A percentile compares a stretch with the other conserved stretches of the same genome.
These are phyloP conservation scores for Uropsilus gracilis DNA, from an alignment of 2,113 vertebrate species.

Conservation along the genomic window DNA sequence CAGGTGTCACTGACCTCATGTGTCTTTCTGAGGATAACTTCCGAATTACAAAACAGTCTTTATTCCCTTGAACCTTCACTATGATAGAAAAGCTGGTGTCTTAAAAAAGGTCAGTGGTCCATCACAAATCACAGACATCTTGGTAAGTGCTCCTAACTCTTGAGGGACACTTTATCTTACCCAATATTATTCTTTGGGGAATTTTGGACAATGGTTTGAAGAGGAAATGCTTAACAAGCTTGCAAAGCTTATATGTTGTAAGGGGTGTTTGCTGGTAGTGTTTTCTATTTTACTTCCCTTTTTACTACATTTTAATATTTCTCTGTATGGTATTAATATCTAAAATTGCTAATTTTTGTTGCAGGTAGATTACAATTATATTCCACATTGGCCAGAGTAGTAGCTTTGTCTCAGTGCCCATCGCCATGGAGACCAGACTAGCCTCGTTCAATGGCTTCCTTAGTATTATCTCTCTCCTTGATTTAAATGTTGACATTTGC, in stretches of 20 bases:
- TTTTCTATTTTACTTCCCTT: background rate
- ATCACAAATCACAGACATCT: background rate
- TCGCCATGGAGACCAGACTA: background rate
- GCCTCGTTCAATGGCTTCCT: background rate
- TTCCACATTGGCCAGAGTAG: background rate
- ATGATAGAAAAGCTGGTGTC: background rate
- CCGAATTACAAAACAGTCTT: background rate
- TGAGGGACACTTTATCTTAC: background rate
- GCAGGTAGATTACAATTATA: background rate
- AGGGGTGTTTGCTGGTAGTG: no score
- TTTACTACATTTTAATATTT: background rate
- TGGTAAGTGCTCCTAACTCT: background rate
- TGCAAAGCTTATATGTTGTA: background rate
- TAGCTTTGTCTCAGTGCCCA: background rate
- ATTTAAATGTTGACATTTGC: background rate
- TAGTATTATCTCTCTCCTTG: background rate
- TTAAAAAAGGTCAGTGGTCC: background rate
- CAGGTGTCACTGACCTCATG: background rate
- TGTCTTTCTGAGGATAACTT: background rate
- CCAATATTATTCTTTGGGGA: background rate
- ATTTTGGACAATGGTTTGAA: background rate
- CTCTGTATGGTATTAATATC: background rate
- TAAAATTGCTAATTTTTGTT: no score
- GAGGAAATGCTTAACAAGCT: background rate
- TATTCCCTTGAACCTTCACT: background rate